Evolutionary conservation across 2,888 invertebrate genomes (phyloP).

Genomic region (Orthosia cruda): DNA sequence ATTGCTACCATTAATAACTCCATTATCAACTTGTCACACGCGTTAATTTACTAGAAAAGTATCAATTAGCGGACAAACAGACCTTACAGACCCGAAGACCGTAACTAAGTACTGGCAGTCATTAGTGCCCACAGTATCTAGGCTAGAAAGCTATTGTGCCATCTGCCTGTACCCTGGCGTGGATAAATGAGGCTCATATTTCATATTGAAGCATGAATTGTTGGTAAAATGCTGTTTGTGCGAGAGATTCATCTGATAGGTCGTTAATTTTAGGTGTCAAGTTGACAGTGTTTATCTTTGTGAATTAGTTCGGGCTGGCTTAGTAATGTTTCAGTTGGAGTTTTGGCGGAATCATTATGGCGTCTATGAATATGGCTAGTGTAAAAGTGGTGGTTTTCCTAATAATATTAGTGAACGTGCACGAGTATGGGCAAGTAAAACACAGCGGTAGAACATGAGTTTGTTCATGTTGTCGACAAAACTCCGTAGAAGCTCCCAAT

Average conservation of each 20-base stretch:
- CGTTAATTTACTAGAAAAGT: slow-evolving; percentile 69
- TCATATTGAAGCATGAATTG: slow-evolving; percentile 34
- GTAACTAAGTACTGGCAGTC: slow-evolving; percentile 49
- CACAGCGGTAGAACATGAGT: no score
- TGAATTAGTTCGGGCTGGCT: background rate
- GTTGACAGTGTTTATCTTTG: slow-evolving; percentile 25
- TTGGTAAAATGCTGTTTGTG: slow-evolving; percentile 30
- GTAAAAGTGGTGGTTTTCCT: no score
- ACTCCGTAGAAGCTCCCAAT: no score
- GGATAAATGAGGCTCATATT: slow-evolving; percentile 44
- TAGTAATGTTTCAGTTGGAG: no score
- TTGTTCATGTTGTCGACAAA: no score
- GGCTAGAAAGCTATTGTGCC: slow-evolving; percentile 68
- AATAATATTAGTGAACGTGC: no score
- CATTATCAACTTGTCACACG: slow-evolving; percentile 35
- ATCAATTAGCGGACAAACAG: slow-evolving; percentile 67
- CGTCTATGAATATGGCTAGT: no score
- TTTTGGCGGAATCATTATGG: no score
- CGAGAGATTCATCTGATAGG: slow-evolving; percentile 41
- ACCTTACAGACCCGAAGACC: slow-evolving; percentile 51
- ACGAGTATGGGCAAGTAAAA: no score
- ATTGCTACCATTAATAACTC: slow-evolving; percentile 26
- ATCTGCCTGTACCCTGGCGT: slow-evolving; percentile 35
- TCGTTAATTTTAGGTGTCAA: slow-evolving; percentile 35
- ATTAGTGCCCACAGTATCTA: slow-evolving; percentile 63